Evolutionary conservation across 2,888 invertebrate genomes (phyloP).

Genomic region (Drosophila rubida): DNA sequence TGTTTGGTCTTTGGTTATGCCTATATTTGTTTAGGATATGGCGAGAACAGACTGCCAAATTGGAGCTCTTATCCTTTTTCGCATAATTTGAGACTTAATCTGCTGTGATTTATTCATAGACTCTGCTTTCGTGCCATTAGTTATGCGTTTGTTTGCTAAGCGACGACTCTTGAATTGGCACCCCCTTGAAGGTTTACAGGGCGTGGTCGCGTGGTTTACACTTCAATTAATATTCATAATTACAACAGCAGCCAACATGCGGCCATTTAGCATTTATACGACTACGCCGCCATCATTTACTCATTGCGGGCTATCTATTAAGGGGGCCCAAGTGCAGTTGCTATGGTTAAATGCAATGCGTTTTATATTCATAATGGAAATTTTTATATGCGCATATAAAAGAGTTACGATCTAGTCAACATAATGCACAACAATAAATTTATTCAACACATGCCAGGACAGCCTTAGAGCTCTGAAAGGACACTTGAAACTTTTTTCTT

Average conservation of each 20-base stretch:
- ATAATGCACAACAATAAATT: conserved; percentile 80
- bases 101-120: conserved; percentile 79
- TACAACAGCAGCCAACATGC: conserved; percentile 34
- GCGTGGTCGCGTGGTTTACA: conserved; percentile 23
- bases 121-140: conserved; percentile 75
- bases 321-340: conserved; percentile 13
- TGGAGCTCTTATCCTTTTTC: conserved; percentile 68
- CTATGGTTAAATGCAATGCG: conserved; percentile 63
- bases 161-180: conserved; percentile 34
- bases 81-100: conserved; percentile 76
- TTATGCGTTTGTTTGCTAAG: conserved; percentile 65
- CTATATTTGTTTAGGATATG: conserved; percentile 67
- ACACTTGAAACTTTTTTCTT: conserved; percentile 51
- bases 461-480: conserved; percentile 28
- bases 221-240: conserved; percentile 77
- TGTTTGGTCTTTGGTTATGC: conserved; percentile 21
- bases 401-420: conserved; percentile 53
- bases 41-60: conserved; percentile 29
- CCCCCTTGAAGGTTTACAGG: conserved; percentile 12
- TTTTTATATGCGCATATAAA: conserved; percentile 45
- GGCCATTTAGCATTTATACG: conserved; percentile 45
- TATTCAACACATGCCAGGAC: conserved; percentile 72
- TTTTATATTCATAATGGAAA: conserved; percentile 76
- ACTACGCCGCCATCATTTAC: conserved; percentile 47
- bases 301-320: conserved; percentile 43